Evolutionary conservation across 1,140 invertebrate genomes (phyloP).

Genomic region (Brachionus paranguensis): DNA sequence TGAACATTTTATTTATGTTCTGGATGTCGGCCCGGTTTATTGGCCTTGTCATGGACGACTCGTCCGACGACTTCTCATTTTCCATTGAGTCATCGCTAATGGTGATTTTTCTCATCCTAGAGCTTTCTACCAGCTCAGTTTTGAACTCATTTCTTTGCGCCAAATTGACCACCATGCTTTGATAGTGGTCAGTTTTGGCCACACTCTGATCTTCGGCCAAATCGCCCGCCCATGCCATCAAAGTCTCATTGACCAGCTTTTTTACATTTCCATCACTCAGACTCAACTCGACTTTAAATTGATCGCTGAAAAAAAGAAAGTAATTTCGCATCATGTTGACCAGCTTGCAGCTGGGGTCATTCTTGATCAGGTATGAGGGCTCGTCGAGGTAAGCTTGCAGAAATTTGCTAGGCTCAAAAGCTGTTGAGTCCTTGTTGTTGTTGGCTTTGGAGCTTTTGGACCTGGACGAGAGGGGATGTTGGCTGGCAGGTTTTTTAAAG

Average conservation of each 20-base stretch:
- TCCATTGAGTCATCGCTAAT: slow-evolving; percentile 14
- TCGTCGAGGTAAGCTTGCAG: background rate
- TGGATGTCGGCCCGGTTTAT: background rate
- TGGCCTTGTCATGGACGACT: background rate
- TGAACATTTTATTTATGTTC: slow-evolving; percentile 18
- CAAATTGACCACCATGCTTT: background rate
- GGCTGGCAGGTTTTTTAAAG: background rate
- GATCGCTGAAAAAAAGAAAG: background rate
- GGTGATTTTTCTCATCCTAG: background rate
- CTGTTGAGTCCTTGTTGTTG: background rate
- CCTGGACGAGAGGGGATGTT: background rate
- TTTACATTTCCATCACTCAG: background rate
- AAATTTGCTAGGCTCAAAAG: background rate
- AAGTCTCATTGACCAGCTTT: background rate
- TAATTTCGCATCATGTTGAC: slow-evolving; percentile 18
- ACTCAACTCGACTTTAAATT: background rate
- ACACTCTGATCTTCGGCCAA: background rate
- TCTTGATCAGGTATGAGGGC: background rate
- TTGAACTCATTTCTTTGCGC: background rate
- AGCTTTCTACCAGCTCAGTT: background rate
- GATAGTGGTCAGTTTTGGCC: background rate
- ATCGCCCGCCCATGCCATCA: background rate
- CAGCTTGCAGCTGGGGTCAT: slow-evolving; percentile 7
- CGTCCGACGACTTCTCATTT: slow-evolving; percentile 25
- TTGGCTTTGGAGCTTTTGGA: background rate